A percentile compares a stretch with the other conserved stretches of the same genome.
These are phyloP conservation scores for Muscicapa comitata DNA, from an alignment of 2,797 vertebrate genomes.

Conservation along the genomic window DNA sequence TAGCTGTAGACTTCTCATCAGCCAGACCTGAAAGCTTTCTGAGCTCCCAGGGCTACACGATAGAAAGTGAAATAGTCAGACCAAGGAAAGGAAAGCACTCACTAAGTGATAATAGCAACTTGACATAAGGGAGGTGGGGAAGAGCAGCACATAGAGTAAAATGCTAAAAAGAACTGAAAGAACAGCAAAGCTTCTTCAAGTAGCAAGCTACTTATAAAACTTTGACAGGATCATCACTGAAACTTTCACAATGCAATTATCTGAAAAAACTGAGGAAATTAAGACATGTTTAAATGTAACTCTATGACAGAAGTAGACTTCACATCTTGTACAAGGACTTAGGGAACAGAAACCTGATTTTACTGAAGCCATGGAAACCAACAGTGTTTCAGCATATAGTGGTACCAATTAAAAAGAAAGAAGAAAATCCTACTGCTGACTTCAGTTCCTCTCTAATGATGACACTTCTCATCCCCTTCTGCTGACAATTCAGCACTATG, in stretches of 20 bases:
- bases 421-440: background rate
- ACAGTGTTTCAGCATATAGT: background rate
- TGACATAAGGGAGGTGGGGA: background rate
- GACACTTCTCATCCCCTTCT: background rate
- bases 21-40: background rate
- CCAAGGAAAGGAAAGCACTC: background rate
- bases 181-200: background rate
- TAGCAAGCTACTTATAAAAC: background rate
- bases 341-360: background rate
- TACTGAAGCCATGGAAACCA: constrained; percentile 3
- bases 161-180: background rate
- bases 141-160: background rate
- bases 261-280: background rate
- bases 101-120: background rate
- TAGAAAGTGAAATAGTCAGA: background rate
- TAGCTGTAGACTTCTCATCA: background rate
- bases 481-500: background rate
- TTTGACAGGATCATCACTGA: background rate
- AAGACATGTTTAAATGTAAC: background rate
- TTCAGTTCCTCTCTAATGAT: background rate
- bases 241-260: constrained; percentile 18
- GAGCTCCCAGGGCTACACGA: background rate
- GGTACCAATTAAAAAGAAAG: background rate
- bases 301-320: background rate
- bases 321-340: background rate